phyloP scores from a whole-genome alignment of 2,888 invertebrate species.

The Junonia oenone region DNA sequence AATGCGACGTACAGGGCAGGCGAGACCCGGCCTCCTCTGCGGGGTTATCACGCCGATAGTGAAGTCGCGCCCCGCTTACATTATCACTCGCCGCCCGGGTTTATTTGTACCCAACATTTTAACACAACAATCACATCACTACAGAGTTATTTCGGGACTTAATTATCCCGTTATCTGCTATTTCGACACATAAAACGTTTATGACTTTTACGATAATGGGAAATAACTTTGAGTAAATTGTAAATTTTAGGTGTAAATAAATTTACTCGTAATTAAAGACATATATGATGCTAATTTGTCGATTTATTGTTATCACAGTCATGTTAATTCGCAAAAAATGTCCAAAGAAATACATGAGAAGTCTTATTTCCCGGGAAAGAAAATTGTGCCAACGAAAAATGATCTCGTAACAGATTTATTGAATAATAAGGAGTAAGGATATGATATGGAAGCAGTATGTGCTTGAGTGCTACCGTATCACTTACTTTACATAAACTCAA shows the following conservation, averaged over 20 bases:
- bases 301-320: too few relatives aligned
- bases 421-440: too few relatives aligned
- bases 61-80: slow-evolving; percentile 23
- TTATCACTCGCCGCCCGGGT: slow-evolving; percentile 11
- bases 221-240: not conserved
- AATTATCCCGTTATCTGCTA: not conserved
- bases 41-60: slow-evolving; percentile 41
- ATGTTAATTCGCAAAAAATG: not conserved
- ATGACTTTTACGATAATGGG: not conserved
- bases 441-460: too few relatives aligned
- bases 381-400: too few relatives aligned
- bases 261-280: too few relatives aligned
- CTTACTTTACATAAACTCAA: too few relatives aligned
- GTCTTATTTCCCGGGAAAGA: too few relatives aligned
- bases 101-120: slow-evolving; percentile 8
- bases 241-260: not conserved
- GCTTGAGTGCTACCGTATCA: too few relatives aligned
- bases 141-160: slow-evolving; percentile 2
- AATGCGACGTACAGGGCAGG: slow-evolving; percentile 17
- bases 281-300: too few relatives aligned
- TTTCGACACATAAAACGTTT: not conserved
- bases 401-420: too few relatives aligned
- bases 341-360: too few relatives aligned
- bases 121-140: not conserved
- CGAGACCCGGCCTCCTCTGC: slow-evolving; percentile 43